Conservation (phyloP, 2,113 vertebrate species). For the human region GRCh38 chr5:7426001-7426500, state of each 20-base stretch:
- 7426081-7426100: background rate
- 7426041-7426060: no score
- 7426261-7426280: background rate
- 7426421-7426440: background rate
- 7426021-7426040: background rate
- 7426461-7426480: background rate
- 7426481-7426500: background rate
- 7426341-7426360: no score
- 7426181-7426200: no score
- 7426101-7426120: background rate
- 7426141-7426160: background rate
- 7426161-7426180: background rate
- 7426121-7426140: background rate
- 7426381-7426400: no score
- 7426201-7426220: background rate
- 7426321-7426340: background rate
- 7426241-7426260: background rate
- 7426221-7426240: background rate
- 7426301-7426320: background rate
- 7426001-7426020: no score
- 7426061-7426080: background rate
- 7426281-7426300: background rate
- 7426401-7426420: background rate
- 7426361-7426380: background rate
- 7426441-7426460: background rate